phyloP scores from a whole-genome alignment of 1,140 invertebrate species.

The Leptopilina boulardi region DNA sequence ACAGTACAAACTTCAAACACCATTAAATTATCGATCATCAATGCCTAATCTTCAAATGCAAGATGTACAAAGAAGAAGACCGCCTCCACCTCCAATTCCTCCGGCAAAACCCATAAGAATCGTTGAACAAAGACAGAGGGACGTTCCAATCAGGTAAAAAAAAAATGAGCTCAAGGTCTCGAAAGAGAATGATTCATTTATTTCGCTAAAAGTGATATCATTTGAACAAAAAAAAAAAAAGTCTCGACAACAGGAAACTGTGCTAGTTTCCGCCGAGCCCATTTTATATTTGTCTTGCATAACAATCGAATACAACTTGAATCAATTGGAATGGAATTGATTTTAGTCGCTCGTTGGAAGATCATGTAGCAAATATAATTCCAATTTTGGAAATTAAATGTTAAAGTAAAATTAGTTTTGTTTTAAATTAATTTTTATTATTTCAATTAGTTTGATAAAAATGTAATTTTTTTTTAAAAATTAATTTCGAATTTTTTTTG shows the following conservation, averaged over 20 bases:
- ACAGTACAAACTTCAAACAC: conserved; percentile 59
- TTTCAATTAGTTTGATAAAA: background rate
- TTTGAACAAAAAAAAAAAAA: background rate
- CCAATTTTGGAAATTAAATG: too few relatives aligned
- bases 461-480: conserved; percentile 45
- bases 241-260: conserved; percentile 14
- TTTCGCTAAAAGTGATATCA: background rate
- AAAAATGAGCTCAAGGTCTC: conserved; percentile 34
- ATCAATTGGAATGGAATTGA: background rate
- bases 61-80: conserved; percentile 66
- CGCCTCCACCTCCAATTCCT: conserved; percentile 75
- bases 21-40: conserved; percentile 80
- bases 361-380: too few relatives aligned
- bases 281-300: conserved; percentile 44
- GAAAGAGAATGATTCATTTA: conserved; percentile 1
- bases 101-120: conserved; percentile 75
- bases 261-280: conserved; percentile 36
- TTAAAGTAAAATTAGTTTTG: too few relatives aligned
- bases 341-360: conserved; percentile 1
- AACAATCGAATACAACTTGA: conserved; percentile 32
- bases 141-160: conserved; percentile 73
- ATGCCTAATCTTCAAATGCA: conserved; percentile 82
- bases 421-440: too few relatives aligned
- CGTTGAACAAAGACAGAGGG: conserved; percentile 72
- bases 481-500: too few relatives aligned